phyloP scores from a whole-genome alignment of 1,140 invertebrate genomes.

The Halesus radiatus region DNA sequence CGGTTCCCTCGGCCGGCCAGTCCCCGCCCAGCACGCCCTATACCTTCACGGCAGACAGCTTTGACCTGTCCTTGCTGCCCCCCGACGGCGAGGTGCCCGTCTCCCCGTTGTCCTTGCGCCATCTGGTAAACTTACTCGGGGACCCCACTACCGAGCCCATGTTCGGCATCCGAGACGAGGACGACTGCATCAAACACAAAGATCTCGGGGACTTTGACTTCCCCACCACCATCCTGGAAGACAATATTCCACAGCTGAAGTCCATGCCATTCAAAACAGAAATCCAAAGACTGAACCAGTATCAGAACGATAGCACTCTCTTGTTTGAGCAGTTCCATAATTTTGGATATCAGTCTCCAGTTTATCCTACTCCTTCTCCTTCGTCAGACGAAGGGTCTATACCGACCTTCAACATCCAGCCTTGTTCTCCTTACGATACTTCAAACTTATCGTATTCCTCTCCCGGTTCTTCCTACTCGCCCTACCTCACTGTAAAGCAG shows the following conservation, averaged over 20 bases:
- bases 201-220: constrained; percentile 60
- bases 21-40: constrained; percentile 79
- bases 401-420: constrained; percentile 67
- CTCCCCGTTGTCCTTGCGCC: constrained; percentile 72
- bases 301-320: constrained; percentile 63
- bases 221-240: constrained; percentile 61
- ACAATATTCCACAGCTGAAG: constrained; percentile 60
- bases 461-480: constrained; percentile 61
- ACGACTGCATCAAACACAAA: constrained; percentile 48
- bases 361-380: constrained; percentile 67
- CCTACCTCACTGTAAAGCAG: constrained; percentile 65
- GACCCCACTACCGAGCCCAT: constrained; percentile 69
- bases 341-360: constrained; percentile 55
- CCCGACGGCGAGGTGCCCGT: constrained; percentile 72
- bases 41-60: constrained; percentile 76
- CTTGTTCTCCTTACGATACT: constrained; percentile 62
- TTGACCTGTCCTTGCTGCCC: constrained; percentile 82
- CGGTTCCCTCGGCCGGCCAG: constrained; percentile 80
- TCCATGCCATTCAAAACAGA: constrained; percentile 64
- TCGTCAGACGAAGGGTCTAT: constrained; percentile 70
- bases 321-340: constrained; percentile 63
- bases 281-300: constrained; percentile 59
- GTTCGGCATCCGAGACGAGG: constrained; percentile 58
- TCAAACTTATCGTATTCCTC: constrained; percentile 60
- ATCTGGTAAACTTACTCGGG: constrained; percentile 69